A percentile compares a stretch with the other conserved stretches of the same genome.
These are phyloP conservation scores for Typhlichthys subterraneus DNA, from an alignment of 2,797 vertebrate genomes.

Conservation along the genomic window DNA sequence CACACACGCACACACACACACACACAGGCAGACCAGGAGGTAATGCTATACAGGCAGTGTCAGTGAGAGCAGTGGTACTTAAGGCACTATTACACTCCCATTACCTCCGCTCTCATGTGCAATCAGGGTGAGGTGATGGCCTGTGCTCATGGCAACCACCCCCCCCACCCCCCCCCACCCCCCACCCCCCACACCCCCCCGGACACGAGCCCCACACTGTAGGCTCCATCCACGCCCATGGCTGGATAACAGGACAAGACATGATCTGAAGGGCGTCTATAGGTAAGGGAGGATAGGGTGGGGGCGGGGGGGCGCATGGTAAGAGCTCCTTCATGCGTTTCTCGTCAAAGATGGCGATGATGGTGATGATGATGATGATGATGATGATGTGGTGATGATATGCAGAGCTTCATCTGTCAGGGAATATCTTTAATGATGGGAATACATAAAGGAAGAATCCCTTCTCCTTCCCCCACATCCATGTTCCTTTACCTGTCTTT, in stretches of 20 bases:
- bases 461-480: conserved; percentile 19
- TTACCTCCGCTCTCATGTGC: conserved; percentile 77
- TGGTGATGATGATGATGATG: conserved; percentile 10
- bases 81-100: conserved; percentile 77
- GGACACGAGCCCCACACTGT: conserved; percentile 46
- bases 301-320: not conserved
- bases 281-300: conserved; percentile 23
- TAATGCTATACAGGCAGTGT: conserved; percentile 73
- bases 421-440: conserved; percentile 63
- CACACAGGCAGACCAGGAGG: conserved; percentile 45
- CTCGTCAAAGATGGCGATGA: conserved; percentile 38
- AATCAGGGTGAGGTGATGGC: conserved; percentile 75
- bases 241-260: conserved; percentile 51
- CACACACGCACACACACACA: not conserved
- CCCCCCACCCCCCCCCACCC: conserved; percentile 59
- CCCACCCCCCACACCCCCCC: too few relatives aligned
- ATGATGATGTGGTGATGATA: conserved; percentile 1
- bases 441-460: conserved; percentile 61
- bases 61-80: conserved; percentile 74
- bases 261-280: conserved; percentile 55
- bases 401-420: conserved; percentile 58
- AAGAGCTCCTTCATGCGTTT: conserved; percentile 28
- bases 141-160: conserved; percentile 64
- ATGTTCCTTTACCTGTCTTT: conserved; percentile 48
- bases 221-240: conserved; percentile 36